Evolutionary conservation across 2,797 vertebrate species (phyloP).

Genomic region (Muscicapa striata): DNA sequence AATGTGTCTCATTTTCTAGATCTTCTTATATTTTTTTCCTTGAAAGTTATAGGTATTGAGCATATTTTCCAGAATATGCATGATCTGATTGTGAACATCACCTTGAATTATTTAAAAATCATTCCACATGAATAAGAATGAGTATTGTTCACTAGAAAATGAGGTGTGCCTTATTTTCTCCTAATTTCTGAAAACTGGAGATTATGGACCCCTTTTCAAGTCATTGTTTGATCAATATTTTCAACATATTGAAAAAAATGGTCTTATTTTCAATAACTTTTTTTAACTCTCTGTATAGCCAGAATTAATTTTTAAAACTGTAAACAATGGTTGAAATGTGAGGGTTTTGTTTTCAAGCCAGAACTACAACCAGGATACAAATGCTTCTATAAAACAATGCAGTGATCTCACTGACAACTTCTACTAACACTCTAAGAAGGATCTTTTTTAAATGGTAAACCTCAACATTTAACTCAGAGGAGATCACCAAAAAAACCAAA

Average conservation of each 20-base stretch:
- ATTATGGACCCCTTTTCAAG: background rate
- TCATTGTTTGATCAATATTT: background rate
- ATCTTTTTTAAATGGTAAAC: background rate
- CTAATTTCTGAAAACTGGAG: background rate
- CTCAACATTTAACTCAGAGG: background rate
- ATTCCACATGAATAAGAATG: background rate
- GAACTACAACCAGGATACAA: background rate
- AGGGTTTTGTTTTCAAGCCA: background rate
- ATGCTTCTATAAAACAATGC: background rate
- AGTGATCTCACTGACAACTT: background rate
- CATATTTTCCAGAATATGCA: background rate
- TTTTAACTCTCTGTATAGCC: background rate
- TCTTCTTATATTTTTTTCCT: background rate
- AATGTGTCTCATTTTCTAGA: background rate
- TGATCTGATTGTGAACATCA: background rate
- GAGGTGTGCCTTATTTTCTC: background rate
- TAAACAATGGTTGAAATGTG: background rate
- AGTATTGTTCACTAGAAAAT: background rate
- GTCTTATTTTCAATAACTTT: background rate
- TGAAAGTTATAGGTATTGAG: background rate
- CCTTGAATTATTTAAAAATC: background rate
- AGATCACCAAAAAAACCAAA: background rate
- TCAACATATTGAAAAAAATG: background rate
- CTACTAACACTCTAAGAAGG: background rate
- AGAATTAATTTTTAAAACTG: background rate